A percentile compares a stretch with the other conserved stretches of the same genome.
phyloP scores from a whole-genome alignment of 1,140 invertebrate species.

The Arctopsyche grandis region DNA sequence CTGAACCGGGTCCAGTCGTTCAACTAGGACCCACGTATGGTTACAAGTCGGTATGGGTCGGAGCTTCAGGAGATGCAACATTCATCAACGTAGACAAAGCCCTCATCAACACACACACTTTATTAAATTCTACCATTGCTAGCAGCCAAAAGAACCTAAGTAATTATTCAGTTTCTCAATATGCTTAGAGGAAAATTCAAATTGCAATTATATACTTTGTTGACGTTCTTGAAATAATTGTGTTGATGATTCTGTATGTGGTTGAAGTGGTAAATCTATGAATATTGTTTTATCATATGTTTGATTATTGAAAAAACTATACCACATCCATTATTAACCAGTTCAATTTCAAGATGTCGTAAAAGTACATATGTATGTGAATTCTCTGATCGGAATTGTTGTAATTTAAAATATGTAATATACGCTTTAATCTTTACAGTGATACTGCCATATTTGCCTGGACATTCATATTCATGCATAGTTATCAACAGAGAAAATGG shows the following conservation, averaged over 20 bases:
- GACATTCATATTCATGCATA: constrained; percentile 80
- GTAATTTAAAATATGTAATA: background rate
- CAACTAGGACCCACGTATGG: constrained; percentile 80
- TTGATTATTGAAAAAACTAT: no score
- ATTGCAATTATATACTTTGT: background rate
- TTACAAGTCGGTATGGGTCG: constrained; percentile 91
- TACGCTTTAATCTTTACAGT: constrained; percentile 66
- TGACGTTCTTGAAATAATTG: background rate
- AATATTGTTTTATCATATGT: no score
- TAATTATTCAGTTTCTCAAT: constrained; percentile 61
- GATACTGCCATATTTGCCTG: constrained; percentile 75
- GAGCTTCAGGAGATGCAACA: constrained; percentile 94
- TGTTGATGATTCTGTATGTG: background rate
- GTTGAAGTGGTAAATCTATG: no score
- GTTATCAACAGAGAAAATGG: constrained; percentile 88
- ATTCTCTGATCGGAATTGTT: background rate
- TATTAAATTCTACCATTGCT: constrained; percentile 87
- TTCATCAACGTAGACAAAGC: constrained; percentile 94
- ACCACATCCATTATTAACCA: no score
- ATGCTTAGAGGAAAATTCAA: no score
- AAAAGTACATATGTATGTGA: background rate
- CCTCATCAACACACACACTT: constrained; percentile 87
- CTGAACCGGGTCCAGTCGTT: constrained; percentile 82
- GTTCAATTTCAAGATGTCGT: no score
- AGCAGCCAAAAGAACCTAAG: constrained; percentile 88